A percentile compares a stretch with the other conserved stretches of the same genome.
Conservation (phyloP, 2,888 invertebrate genomes). For the Cheilosia soror region DNA sequence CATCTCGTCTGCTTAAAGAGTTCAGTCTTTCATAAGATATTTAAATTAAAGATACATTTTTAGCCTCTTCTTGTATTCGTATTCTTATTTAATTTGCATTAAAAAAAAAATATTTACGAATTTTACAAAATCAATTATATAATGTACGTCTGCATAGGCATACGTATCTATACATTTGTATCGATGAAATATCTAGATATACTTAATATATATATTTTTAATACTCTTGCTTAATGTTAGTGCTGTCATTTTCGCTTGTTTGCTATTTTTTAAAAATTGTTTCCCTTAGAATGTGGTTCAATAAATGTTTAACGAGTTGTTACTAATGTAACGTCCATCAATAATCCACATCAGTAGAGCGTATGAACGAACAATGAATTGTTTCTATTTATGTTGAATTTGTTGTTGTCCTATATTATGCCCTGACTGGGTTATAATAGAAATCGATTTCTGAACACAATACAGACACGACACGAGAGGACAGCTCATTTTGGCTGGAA, state of each 20-base stretch:
- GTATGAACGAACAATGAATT: conserved; percentile 63
- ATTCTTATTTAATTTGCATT: too few species aligned
- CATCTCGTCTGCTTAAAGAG: too few species aligned
- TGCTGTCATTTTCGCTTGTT: neutral
- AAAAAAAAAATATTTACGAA: too few species aligned
- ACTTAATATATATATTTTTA: too few species aligned
- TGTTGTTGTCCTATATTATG: conserved; percentile 42
- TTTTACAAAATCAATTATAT: too few species aligned
- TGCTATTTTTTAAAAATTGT: neutral
- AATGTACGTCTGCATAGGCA: too few species aligned
- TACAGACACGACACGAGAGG: neutral
- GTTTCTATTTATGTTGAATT: conserved; percentile 61
- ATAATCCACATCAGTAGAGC: conserved; percentile 70
- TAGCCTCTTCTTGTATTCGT: too few species aligned
- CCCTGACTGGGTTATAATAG: conserved; percentile 40
- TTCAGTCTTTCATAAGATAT: too few species aligned
- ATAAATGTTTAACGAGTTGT: conserved; percentile 62
- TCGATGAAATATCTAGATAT: too few species aligned
- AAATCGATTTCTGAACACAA: conserved; percentile 55
- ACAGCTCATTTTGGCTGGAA: conserved; percentile 39
- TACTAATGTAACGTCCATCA: conserved; percentile 68
- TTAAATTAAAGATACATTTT: too few species aligned
- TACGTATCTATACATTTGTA: too few species aligned
- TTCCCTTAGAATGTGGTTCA: conserved; percentile 5
- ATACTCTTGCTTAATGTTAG: neutral